These are phyloP conservation scores for Origma solitaria DNA, from an alignment of 2,113 vertebrate species.

Conservation along the genomic window DNA sequence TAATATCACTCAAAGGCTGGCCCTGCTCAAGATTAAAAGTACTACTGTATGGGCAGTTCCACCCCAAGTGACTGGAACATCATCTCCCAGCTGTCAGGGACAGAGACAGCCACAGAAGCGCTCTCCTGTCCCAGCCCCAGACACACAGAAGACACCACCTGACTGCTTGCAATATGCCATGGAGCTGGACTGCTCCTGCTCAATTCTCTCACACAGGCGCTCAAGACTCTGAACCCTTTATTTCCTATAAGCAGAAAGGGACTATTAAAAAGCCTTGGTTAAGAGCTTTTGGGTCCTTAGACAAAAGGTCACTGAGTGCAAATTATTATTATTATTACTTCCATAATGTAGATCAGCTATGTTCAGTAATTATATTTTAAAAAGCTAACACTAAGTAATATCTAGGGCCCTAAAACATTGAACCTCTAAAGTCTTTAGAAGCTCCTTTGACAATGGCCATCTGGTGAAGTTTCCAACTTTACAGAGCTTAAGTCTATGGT, in stretches of 20 bases:
- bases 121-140: not conserved
- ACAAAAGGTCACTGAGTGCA: not conserved
- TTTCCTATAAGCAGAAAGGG: not conserved
- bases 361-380: not conserved
- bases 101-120: not conserved
- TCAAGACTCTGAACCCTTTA: not conserved
- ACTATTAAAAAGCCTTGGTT: not conserved
- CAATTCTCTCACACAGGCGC: not conserved
- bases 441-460: not conserved
- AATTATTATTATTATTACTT: constrained; percentile 3
- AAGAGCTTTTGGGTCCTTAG: not conserved
- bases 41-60: not conserved
- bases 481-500: not conserved
- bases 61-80: not conserved
- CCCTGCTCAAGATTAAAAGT: not conserved
- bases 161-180: not conserved
- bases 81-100: not conserved
- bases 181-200: not conserved
- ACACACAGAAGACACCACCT: not conserved
- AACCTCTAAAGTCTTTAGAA: not conserved
- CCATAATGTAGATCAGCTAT: not conserved
- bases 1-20: not conserved
- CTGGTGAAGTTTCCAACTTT: constrained; percentile 4
- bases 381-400: not conserved
- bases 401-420: not conserved